Percentiles rank a stretch among this genome's conserved stretches.
phyloP scores from a whole-genome alignment of 2,888 invertebrate species.

The Ferrisia virgata region DNA sequence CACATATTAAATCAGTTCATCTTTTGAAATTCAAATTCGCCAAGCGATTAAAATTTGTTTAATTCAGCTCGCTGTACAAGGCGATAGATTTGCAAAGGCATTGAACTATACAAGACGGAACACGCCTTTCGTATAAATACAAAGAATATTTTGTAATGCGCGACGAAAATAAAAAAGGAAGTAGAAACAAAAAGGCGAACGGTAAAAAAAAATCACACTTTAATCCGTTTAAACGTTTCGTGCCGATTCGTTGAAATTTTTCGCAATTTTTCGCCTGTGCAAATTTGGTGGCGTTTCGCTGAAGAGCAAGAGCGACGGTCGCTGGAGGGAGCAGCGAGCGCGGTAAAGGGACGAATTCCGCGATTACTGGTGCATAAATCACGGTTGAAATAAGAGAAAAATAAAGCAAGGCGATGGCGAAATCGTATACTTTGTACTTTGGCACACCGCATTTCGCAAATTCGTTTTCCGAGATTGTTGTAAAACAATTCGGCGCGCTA shows the following conservation, averaged over 20 bases:
- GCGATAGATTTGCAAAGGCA: no score
- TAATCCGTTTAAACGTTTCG: neutral
- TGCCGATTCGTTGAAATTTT: neutral
- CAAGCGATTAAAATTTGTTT: no score
- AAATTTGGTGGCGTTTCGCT: neutral
- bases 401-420: conserved; percentile 5
- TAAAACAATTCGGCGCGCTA: conserved; percentile 21
- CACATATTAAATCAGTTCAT: no score
- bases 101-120: no score
- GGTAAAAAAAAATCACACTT: neutral
- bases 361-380: neutral
- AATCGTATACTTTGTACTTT: neutral
- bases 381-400: neutral
- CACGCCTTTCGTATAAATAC: no score
- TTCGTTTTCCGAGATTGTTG: conserved; percentile 19
- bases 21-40: no score
- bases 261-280: neutral
- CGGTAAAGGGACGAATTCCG: neutral
- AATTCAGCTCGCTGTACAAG: no score
- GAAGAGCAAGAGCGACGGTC: no score
- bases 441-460: conserved; percentile 7
- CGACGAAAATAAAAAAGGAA: no score
- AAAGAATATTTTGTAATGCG: no score
- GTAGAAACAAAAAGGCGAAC: no score
- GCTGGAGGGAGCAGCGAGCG: neutral